A percentile compares a stretch with the other conserved stretches of the same genome.
Evolutionary conservation across 1,140 invertebrate species (phyloP).

Genomic region (Sarcophaga bullata): DNA sequence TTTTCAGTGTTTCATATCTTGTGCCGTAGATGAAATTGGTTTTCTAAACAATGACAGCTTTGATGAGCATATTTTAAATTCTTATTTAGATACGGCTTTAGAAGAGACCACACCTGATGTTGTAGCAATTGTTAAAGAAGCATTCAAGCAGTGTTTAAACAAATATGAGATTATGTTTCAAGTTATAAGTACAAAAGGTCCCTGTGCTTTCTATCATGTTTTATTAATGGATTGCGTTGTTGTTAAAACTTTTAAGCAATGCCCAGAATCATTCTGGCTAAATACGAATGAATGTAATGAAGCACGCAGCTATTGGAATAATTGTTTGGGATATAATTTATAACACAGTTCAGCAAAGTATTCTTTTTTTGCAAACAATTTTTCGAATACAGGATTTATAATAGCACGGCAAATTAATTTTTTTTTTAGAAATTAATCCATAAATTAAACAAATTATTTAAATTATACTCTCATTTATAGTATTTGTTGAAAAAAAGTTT

Average conservation of each 20-base stretch:
- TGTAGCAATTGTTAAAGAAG: neutral
- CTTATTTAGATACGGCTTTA: neutral
- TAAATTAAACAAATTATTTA: too few species aligned
- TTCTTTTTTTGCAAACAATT: too few species aligned
- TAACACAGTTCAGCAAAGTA: too few species aligned
- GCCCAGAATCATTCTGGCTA: constrained; percentile 51
- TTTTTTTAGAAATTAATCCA: too few species aligned
- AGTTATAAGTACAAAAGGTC: constrained; percentile 33
- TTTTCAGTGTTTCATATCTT: neutral
- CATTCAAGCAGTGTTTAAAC: neutral
- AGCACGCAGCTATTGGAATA: constrained; percentile 48
- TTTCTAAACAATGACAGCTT: neutral
- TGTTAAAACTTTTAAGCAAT: constrained; percentile 49
- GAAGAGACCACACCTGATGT: neutral
- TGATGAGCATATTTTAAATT: neutral
- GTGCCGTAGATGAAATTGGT: constrained; percentile 8
- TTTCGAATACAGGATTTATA: too few species aligned
- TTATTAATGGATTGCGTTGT: constrained; percentile 46
- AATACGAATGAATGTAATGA: constrained; percentile 52
- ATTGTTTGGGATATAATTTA: constrained; percentile 44
- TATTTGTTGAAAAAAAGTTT: too few species aligned
- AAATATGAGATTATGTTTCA: constrained; percentile 29
- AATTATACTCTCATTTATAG: too few species aligned
- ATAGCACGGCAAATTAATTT: too few species aligned
- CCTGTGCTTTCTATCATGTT: neutral